A percentile compares a stretch with the other conserved stretches of the same genome.
Conservation (phyloP, 2,888 invertebrate genomes). For the Rotaria macrura region DNA sequence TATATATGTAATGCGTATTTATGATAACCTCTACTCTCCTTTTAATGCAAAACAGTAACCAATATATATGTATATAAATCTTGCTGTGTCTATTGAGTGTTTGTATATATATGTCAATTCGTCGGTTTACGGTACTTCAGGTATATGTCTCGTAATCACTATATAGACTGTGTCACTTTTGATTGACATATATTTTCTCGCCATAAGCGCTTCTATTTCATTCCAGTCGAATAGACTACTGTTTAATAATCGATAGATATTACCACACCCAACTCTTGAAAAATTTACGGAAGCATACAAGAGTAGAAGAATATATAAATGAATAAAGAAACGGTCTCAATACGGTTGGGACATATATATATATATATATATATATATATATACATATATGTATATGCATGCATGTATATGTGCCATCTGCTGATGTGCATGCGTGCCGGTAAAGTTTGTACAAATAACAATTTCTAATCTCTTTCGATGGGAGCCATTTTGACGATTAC, state of each 20-base stretch:
- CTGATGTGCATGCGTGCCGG: constrained; percentile 3
- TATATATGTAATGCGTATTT: neutral
- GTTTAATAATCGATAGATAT: neutral
- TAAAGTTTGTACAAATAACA: constrained; percentile 15
- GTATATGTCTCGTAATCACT: neutral
- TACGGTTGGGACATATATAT: neutral
- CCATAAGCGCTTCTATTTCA: neutral
- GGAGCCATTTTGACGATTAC: constrained; percentile 8
- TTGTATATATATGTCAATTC: neutral
- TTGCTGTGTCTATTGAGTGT: neutral
- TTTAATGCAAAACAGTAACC: neutral
- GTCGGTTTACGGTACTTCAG: neutral
- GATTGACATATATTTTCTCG: neutral
- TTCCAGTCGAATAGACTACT: neutral
- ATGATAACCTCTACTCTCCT: neutral
- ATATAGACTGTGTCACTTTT: neutral
- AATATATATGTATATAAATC: neutral
- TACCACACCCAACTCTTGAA: neutral
- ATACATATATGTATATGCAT: too few species aligned
- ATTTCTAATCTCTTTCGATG: constrained; percentile 15
- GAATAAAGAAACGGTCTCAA: neutral
- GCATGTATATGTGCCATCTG: constrained; percentile 6
- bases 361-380: too few species aligned
- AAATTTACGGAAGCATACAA: neutral
- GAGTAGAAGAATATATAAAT: neutral